Evolutionary conservation across 2,113 vertebrate genomes (phyloP).

Genomic region (Kryptolebias marmoratus): DNA sequence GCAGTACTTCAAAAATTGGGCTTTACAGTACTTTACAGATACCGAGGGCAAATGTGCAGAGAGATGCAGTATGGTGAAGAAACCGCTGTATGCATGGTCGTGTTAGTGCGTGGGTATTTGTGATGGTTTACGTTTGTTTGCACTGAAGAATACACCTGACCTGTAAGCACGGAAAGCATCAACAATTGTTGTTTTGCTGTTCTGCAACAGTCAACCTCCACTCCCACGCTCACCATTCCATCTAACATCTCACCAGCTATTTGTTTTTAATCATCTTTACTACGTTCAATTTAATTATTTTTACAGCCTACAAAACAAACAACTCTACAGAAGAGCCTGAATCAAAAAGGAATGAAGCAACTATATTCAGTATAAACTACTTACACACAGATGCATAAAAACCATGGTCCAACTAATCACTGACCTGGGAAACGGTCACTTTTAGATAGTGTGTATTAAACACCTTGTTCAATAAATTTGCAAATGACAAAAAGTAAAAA

Average conservation of each 20-base stretch:
- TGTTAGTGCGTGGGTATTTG: conserved; percentile 34
- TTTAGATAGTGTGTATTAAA: too few species aligned
- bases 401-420: too few species aligned
- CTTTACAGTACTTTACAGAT: conserved; percentile 24
- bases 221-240: conserved; percentile 52
- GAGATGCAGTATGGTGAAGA: background rate
- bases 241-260: conserved; percentile 17
- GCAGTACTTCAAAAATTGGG: conserved; percentile 42
- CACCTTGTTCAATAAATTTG: too few species aligned
- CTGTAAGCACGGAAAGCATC: conserved; percentile 34
- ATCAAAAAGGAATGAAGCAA: too few species aligned
- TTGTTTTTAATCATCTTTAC: conserved; percentile 10
- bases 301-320: background rate
- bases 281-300: conserved; percentile 4
- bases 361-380: too few species aligned
- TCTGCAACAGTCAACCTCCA: conserved; percentile 27
- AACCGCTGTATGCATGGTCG: background rate
- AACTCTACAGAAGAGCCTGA: background rate
- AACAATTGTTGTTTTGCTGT: conserved; percentile 28
- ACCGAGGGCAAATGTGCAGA: conserved; percentile 33
- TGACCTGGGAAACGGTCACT: too few species aligned
- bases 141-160: conserved; percentile 47
- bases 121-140: conserved; percentile 22
- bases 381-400: too few species aligned
- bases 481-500: too few species aligned